Evolutionary conservation across 2,113 vertebrate genomes (phyloP).

Genomic region (Heliornis fulica): DNA sequence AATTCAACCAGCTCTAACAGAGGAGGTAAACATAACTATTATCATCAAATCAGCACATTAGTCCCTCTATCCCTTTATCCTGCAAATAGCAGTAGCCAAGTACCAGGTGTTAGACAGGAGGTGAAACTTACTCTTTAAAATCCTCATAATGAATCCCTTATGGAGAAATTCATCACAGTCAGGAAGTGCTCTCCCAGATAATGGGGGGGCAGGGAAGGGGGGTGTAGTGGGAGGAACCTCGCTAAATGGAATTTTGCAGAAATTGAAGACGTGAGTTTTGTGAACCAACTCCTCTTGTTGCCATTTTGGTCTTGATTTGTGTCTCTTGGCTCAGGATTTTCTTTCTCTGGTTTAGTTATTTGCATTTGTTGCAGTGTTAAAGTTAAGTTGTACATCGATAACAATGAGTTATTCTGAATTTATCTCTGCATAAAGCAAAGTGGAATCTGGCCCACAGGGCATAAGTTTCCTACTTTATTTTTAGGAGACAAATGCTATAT

Average conservation of each 20-base stretch:
- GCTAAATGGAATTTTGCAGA: not conserved
- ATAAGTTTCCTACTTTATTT: not conserved
- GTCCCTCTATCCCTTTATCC: not conserved
- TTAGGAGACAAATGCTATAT: conserved; percentile 3
- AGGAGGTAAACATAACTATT: not conserved
- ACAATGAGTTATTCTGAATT: conserved; percentile 6
- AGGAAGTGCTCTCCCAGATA: not conserved
- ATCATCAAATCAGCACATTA: not conserved
- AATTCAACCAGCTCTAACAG: not conserved
- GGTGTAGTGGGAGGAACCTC: no score
- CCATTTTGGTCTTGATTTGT: not conserved
- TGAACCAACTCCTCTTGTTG: not conserved
- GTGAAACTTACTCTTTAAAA: conserved; percentile 1
- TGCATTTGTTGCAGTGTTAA: not conserved
- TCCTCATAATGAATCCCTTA: not conserved
- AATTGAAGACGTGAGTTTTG: not conserved
- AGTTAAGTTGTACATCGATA: not conserved
- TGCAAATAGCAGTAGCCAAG: not conserved
- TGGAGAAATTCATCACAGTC: not conserved
- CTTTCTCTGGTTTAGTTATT: not conserved
- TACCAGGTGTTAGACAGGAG: not conserved
- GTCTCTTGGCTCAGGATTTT: not conserved
- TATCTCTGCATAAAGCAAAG: not conserved
- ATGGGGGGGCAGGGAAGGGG: not conserved
- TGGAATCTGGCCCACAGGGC: not conserved